phyloP scores from a whole-genome alignment of 2,113 vertebrate species.

The Beaufortia kweichowensis region DNA sequence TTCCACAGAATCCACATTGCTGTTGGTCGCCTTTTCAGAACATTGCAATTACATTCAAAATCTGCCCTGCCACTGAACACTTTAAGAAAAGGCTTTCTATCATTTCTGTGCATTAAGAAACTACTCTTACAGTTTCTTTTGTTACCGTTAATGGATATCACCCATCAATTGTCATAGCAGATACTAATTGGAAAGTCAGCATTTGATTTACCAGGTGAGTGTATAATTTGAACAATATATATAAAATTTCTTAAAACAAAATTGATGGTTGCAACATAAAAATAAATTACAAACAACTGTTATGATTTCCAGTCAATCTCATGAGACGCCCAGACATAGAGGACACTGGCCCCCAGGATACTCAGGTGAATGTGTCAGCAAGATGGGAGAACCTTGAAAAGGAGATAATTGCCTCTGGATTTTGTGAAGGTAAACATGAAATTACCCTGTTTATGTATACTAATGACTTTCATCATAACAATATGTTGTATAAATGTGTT shows the following conservation, averaged over 20 bases:
- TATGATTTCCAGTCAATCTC: background rate
- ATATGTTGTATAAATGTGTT: too few species aligned
- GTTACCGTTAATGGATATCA: constrained; percentile 7
- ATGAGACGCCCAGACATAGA: background rate
- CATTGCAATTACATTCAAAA: background rate
- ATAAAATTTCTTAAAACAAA: background rate
- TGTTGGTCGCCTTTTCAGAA: constrained; percentile 1
- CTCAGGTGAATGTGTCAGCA: background rate
- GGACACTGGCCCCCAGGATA: background rate
- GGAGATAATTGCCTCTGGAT: background rate
- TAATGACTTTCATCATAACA: too few species aligned
- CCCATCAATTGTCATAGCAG: constrained; percentile 4
- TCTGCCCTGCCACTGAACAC: background rate
- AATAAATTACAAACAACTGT: background rate
- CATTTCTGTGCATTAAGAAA: constrained; percentile 13
- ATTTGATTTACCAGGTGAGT: constrained; percentile 30
- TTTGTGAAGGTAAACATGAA: background rate
- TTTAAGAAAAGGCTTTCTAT: constrained; percentile 8
- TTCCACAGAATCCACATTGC: constrained; percentile 31
- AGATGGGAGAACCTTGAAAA: background rate
- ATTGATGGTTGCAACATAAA: too few species aligned
- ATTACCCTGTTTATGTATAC: background rate
- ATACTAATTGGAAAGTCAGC: constrained; percentile 20
- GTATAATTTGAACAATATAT: background rate
- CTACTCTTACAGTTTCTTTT: background rate